Evolutionary conservation across 2,888 invertebrate species (phyloP).

Genomic region (Cistogaster globosa): DNA sequence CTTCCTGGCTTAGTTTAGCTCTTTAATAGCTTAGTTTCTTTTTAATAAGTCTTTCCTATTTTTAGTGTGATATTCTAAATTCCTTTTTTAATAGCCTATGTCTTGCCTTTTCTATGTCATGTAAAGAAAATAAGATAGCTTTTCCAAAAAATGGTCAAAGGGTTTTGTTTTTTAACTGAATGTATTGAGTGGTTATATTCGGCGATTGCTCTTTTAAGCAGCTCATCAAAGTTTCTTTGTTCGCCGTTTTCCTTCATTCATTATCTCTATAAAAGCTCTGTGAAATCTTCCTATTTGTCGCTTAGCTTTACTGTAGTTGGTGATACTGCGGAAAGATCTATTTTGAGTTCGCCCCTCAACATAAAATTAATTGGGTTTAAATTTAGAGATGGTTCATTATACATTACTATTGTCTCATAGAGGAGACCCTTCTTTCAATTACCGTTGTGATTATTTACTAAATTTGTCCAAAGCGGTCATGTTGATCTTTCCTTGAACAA

Average conservation of each 20-base stretch:
- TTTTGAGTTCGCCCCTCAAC: constrained; percentile 61
- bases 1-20: constrained; percentile 37
- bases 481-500: constrained; percentile 26
- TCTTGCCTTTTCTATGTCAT: too few relatives aligned
- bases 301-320: constrained; percentile 60
- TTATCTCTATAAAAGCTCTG: constrained; percentile 71
- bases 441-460: constrained; percentile 60
- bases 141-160: not conserved
- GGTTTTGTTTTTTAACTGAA: constrained; percentile 39
- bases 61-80: not conserved
- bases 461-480: constrained; percentile 64
- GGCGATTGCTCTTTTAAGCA: constrained; percentile 60
- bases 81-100: not conserved
- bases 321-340: constrained; percentile 58
- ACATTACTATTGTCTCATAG: constrained; percentile 30
- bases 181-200: constrained; percentile 69
- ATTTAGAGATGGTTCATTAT: too few relatives aligned
- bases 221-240: constrained; percentile 55
- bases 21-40: not conserved
- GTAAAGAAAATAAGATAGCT: too few relatives aligned
- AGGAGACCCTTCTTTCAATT: constrained; percentile 55
- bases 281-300: constrained; percentile 70
- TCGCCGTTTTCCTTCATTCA: constrained; percentile 62
- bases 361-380: too few relatives aligned
- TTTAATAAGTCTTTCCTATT: not conserved